Evolutionary conservation across 2,797 vertebrate species (phyloP), one percentile per base, ranked within the genome.

Genomic region (Anomalospiza imberbis): DNA sequence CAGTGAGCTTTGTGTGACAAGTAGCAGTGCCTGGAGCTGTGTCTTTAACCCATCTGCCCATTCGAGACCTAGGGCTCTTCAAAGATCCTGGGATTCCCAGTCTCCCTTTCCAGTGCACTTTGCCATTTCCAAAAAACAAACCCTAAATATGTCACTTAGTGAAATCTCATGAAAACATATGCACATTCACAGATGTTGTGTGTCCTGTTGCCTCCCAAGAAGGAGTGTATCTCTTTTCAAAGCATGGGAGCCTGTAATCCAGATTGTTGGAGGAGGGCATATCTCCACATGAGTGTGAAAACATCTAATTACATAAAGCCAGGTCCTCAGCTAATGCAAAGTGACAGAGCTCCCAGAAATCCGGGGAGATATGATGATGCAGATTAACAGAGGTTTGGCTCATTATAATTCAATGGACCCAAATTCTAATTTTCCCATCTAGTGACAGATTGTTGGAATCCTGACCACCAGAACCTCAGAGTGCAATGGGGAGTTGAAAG

Each of bases 241-340:
- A 55, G 65, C 51, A 29, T 7, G 42, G 65, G 9, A 74, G 60
- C 18, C 85, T 82, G 58, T 8, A 79, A 53, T 36, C 51, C 83
- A 47, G 77, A 4, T 74, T 60, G 90, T 34, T 2, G 0, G 63
- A 96, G 71, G 51, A 95, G 40, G 80, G 53, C 63, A 88, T 4
- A 58, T 94, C 88, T 94, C 88, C 89, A 88, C 60, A 88, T 14
- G 29, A 91, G 88, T 85, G 84, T 87, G 90, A 96, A 94, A 94
- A 85, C 88, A 85, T 90, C 83, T 83, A 25, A 94, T 93, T 89
- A 81, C 51, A 26, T 62, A 74, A 94, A 94, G 89, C 80, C 90
- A 77, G 50, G 80, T 89, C 85, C 74, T 93, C 88, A 38, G 63
- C 80, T 96, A 96, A 94, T 65, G 74, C 67, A 88, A 94, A 94